These are phyloP conservation scores for Micromesistius poutassou DNA, from an alignment of 2,797 vertebrate species.

Conservation along the genomic window DNA sequence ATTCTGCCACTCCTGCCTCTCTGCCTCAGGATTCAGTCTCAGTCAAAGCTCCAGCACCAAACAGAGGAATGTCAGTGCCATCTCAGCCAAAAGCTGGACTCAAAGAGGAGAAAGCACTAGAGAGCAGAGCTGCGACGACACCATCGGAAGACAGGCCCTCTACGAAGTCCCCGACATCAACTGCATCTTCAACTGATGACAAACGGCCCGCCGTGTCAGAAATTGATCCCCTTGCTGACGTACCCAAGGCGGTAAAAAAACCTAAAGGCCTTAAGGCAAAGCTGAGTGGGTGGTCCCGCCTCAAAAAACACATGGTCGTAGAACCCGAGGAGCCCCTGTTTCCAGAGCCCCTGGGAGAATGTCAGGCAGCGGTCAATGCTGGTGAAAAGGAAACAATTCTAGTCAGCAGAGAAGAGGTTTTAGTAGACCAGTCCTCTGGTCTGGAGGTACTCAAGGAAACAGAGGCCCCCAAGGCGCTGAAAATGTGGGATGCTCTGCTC, in stretches of 20 bases:
- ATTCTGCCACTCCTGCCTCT: conserved; percentile 58
- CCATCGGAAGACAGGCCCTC: conserved; percentile 43
- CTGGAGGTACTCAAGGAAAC: conserved; percentile 45
- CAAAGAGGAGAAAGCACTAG: conserved; percentile 52
- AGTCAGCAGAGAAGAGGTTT: conserved; percentile 10
- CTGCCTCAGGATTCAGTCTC: conserved; percentile 59
- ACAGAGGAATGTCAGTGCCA: conserved; percentile 66
- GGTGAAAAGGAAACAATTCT: conserved; percentile 21
- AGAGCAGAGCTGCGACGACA: conserved; percentile 38
- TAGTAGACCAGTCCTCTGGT: conserved; percentile 30
- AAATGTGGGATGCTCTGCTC: conserved; percentile 93
- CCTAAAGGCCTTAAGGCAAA: conserved; percentile 67
- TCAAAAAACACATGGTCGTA: conserved; percentile 87
- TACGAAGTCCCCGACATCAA: conserved; percentile 68
- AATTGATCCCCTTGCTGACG: conserved; percentile 16
- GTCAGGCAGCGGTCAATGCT: conserved; percentile 32
- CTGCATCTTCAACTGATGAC: conserved; percentile 67
- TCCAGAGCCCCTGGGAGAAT: conserved; percentile 45
- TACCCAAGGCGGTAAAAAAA: conserved; percentile 56
- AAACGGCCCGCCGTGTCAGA: conserved; percentile 22
- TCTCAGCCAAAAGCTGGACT: conserved; percentile 69
- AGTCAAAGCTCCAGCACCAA: conserved; percentile 59
- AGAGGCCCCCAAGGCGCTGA: conserved; percentile 72
- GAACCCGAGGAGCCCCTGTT: conserved; percentile 70
- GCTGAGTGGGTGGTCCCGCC: conserved; percentile 82